Percentiles rank a stretch among this genome's conserved stretches.
phyloP scores from a whole-genome alignment of 2,113 vertebrate genomes.

The Tauraco erythrolophus region DNA sequence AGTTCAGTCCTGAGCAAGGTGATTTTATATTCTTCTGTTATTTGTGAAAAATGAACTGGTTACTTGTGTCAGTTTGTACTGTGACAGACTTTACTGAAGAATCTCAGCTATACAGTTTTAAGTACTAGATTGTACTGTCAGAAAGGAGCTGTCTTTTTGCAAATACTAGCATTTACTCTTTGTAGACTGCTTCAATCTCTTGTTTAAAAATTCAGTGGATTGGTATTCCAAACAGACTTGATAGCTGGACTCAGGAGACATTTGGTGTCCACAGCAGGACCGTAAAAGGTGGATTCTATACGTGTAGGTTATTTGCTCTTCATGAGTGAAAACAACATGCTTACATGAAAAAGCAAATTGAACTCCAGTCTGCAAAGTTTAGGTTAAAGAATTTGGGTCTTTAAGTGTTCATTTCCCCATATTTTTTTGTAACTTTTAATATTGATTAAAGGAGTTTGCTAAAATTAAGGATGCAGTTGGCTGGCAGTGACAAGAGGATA shows the following conservation, averaged over 20 bases:
- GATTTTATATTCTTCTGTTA: not conserved
- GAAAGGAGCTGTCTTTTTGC: not conserved
- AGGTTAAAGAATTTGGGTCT: not conserved
- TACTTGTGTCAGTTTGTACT: not conserved
- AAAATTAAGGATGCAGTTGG: not conserved
- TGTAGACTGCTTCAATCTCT: not conserved
- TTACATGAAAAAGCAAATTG: not conserved
- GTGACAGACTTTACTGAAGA: not conserved
- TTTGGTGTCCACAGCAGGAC: not conserved
- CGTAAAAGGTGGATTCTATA: not conserved
- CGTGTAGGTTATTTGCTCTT: not conserved
- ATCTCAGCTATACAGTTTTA: not conserved
- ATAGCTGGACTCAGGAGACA: not conserved
- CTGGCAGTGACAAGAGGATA: not conserved
- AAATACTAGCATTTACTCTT: not conserved
- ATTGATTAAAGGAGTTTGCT: not conserved
- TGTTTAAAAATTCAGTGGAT: not conserved
- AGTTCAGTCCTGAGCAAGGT: not conserved
- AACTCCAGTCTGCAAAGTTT: not conserved
- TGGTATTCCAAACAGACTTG: not conserved
- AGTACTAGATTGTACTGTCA: not conserved
- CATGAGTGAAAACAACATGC: not conserved
- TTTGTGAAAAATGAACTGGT: not conserved
- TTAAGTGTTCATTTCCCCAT: not conserved
- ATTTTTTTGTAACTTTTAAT: not conserved